These are phyloP conservation scores for Neomorphus geoffroyi DNA, from an alignment of 2,797 vertebrate genomes.

Conservation along the genomic window DNA sequence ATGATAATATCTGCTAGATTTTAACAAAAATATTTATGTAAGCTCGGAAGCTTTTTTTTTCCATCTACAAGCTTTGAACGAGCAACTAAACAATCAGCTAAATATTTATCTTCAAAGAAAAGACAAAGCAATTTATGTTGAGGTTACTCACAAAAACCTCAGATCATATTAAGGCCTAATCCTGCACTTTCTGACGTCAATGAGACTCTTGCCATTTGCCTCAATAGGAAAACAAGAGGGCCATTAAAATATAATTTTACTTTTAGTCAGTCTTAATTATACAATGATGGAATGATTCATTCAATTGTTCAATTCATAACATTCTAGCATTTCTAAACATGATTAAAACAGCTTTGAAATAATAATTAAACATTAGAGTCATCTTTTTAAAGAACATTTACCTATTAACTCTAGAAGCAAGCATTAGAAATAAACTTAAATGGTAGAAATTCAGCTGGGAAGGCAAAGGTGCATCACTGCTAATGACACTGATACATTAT, in stretches of 20 bases:
- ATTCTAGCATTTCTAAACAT: conserved; percentile 59
- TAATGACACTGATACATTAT: neutral
- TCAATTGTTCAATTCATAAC: conserved; percentile 59
- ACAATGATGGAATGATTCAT: conserved; percentile 59
- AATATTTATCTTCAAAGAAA: neutral
- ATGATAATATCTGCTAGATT: neutral
- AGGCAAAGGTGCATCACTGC: neutral
- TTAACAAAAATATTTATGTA: neutral
- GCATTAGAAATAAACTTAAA: conserved; percentile 44
- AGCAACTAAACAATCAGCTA: neutral
- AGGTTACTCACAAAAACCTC: conserved; percentile 12
- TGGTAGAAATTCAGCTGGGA: neutral
- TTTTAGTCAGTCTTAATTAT: conserved; percentile 64
- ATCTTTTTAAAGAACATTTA: conserved; percentile 57
- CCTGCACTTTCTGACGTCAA: conserved; percentile 59
- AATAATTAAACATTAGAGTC: conserved; percentile 42
- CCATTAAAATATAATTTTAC: conserved; percentile 67
- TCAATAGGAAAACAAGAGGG: neutral
- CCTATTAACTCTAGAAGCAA: conserved; percentile 36
- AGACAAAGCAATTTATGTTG: neutral
- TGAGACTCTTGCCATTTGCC: conserved; percentile 8
- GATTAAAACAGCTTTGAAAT: conserved; percentile 58
- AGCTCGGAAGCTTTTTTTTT: neutral
- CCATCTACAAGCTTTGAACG: neutral
- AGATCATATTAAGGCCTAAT: conserved; percentile 52